phyloP scores from a whole-genome alignment of 2,113 vertebrate species.

The Odontesthes bonariensis region DNA sequence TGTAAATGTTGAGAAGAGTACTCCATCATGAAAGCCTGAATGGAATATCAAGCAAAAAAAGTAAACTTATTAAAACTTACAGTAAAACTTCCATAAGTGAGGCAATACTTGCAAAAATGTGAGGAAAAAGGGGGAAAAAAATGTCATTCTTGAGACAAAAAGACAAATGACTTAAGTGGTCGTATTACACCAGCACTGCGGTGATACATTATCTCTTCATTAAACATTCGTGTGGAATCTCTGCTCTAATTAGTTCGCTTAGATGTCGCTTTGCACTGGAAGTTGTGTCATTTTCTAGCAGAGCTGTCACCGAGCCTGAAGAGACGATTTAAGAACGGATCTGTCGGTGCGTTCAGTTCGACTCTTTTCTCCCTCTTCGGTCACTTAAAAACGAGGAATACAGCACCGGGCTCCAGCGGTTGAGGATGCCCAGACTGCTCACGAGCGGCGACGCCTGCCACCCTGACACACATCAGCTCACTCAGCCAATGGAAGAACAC shows the following conservation, averaged over 20 bases:
- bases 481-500: constrained; percentile 49
- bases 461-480: constrained; percentile 47
- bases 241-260: constrained; percentile 51
- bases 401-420: not conserved
- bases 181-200: constrained; percentile 27
- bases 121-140: not conserved
- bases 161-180: constrained; percentile 38
- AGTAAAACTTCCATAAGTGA: constrained; percentile 38
- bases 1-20: constrained; percentile 45
- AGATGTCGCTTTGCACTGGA: constrained; percentile 12
- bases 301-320: constrained; percentile 13
- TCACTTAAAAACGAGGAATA: not conserved
- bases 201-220: constrained; percentile 53
- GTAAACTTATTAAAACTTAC: constrained; percentile 45
- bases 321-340: not conserved
- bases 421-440: constrained; percentile 9
- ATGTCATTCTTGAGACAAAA: constrained; percentile 22
- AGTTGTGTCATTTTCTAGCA: constrained; percentile 35
- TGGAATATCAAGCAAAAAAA: constrained; percentile 42
- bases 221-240: constrained; percentile 61
- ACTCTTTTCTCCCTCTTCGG: constrained; percentile 19
- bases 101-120: constrained; percentile 29
- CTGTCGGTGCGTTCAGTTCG: not conserved
- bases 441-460: not conserved
- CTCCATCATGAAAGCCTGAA: constrained; percentile 46